Evolutionary conservation across 2,888 invertebrate genomes (phyloP), one percentile per base, ranked within the genome.

Genomic region (Ephialtes manifestator): DNA sequence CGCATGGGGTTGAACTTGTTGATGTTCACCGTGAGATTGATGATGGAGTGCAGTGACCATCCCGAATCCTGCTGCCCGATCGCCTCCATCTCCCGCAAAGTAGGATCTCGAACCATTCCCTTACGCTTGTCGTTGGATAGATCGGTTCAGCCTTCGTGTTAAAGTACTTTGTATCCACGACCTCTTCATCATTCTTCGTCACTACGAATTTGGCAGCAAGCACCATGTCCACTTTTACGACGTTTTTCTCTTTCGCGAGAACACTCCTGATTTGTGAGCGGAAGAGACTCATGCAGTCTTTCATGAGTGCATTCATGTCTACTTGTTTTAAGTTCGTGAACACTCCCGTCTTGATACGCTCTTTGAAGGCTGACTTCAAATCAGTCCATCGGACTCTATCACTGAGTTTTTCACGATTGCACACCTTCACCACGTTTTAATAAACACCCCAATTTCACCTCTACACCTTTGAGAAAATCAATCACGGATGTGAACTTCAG

Each of bases 1-100:
- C 74, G 70, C 60, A 88, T 85, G 10, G 89, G 89, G 28, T 83
- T 87, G 60, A 85, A 90, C 58, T 89, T 86, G 76, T 89, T 90
- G 7, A 90, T 89, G 67, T n/a, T n/a, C n/a, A n/a, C n/a, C n/a
- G n/a, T n/a, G n/a, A n/a, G n/a, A n/a, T n/a, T n/a, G n/a, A n/a
- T n/a, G n/a, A n/a, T n/a, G n/a, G n/a, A n/a, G n/a, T n/a, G n/a
- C n/a, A n/a, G n/a, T n/a, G n/a, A n/a, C n/a, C n/a, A n/a, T n/a
- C n/a, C n/a, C n/a, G n/a, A n/a, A n/a, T n/a, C n/a, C n/a, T n/a
- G n/a, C n/a, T 89, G 88, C 63, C 90, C 89, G 67, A 90, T 89
- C 58, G 90, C 88, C 67, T 87, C 86, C 39, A 90, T 76, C 35
- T 89, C 77, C 55, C 70, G 86, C 13, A 87, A 53, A 24, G 89